Conservation (phyloP, 2,113 vertebrate species). For the Scartelaos histophorus region DNA sequence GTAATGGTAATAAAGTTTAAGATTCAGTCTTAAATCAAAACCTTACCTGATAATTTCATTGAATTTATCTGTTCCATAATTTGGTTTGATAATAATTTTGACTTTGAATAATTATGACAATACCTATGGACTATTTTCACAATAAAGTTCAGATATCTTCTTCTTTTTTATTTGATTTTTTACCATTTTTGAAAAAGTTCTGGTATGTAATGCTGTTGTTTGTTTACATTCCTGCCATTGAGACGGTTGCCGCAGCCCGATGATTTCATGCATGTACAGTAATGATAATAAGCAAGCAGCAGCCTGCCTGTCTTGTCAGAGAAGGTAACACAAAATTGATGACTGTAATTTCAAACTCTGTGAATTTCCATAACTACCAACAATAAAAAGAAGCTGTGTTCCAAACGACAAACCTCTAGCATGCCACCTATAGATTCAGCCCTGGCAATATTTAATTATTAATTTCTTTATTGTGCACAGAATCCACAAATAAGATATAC, state of each 20-base stretch:
- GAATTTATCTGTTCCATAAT: not conserved
- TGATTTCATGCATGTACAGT: conserved; percentile 1
- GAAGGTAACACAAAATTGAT: not conserved
- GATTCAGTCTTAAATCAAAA: not conserved
- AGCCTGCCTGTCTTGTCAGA: not conserved
- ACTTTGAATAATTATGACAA: too few species aligned
- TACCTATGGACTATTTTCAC: not conserved
- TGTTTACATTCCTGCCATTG: not conserved
- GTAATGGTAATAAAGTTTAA: not conserved
- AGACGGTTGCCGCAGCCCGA: not conserved
- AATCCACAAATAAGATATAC: not conserved
- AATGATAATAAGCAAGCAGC: not conserved
- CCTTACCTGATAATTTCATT: not conserved
- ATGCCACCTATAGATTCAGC: not conserved
- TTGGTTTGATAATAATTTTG: not conserved
- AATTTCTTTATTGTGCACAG: not conserved
- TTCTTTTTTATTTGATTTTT: too few species aligned
- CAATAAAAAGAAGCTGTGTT: not conserved
- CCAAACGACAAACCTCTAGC: conserved; percentile 1
- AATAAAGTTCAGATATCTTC: not conserved
- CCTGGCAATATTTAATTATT: not conserved
- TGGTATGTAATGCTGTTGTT: not conserved
- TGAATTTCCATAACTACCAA: not conserved
- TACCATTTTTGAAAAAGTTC: too few species aligned
- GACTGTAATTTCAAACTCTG: not conserved